phyloP scores from a whole-genome alignment of 1,140 invertebrate species.

The Sarcophaga peregrina region DNA sequence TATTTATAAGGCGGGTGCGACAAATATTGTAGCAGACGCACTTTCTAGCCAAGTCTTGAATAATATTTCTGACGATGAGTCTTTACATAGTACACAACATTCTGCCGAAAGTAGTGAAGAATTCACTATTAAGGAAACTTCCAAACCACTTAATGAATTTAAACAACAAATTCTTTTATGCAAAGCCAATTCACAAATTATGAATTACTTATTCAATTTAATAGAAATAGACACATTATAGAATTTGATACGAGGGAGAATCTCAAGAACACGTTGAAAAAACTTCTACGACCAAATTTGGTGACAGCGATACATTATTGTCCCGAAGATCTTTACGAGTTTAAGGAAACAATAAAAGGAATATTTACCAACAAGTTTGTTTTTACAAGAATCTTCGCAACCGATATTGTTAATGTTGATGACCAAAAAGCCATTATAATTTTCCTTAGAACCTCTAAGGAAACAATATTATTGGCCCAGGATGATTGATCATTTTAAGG shows the following conservation, averaged over 20 bases:
- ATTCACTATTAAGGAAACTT: background rate
- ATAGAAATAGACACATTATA: constrained; percentile 20
- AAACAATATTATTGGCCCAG: constrained; percentile 44
- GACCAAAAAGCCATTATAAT: constrained; percentile 27
- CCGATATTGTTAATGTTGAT: constrained; percentile 20
- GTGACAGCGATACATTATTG: constrained; percentile 3
- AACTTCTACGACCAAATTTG: background rate
- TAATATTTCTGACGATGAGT: background rate
- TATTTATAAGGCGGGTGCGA: constrained; percentile 49
- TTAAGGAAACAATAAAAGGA: constrained; percentile 16
- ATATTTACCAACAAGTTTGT: constrained; percentile 23
- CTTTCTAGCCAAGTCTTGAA: constrained; percentile 39
- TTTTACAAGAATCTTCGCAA: too few relatives aligned
- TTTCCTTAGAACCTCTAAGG: constrained; percentile 35
- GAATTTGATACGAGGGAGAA: background rate
- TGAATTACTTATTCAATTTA: constrained; percentile 8
- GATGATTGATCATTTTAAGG: constrained; percentile 37
- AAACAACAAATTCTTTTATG: constrained; percentile 34
- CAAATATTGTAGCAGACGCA: constrained; percentile 42
- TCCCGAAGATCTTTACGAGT: constrained; percentile 32
- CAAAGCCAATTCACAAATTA: background rate
- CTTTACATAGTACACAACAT: background rate
- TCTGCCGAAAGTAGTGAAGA: background rate
- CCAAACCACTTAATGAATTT: constrained; percentile 33
- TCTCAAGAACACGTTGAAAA: constrained; percentile 24